Evolutionary conservation across 2,888 invertebrate species (phyloP).

Genomic region (Margaritifera margaritifera): DNA sequence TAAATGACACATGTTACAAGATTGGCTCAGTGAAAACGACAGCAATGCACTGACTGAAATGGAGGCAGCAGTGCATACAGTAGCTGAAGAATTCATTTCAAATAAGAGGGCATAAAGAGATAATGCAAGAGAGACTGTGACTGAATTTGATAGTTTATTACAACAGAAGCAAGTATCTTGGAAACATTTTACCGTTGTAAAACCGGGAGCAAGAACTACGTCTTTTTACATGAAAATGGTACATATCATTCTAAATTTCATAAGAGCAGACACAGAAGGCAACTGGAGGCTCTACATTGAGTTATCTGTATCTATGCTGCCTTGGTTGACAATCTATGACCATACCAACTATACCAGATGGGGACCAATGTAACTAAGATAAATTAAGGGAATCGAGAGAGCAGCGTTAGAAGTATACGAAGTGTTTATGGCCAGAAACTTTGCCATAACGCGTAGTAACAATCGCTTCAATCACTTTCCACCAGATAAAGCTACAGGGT

Average conservation of each 20-base stretch:
- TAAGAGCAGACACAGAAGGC: constrained; percentile 24
- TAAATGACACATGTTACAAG: constrained; percentile 3
- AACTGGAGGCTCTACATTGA: constrained; percentile 27
- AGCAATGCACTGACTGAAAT: neutral
- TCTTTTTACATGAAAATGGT: constrained; percentile 6
- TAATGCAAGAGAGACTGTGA: neutral
- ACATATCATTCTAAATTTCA: constrained; percentile 19
- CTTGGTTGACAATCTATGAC: constrained; percentile 28
- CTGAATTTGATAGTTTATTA: too few species aligned
- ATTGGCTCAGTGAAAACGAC: neutral
- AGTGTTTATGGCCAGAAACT: constrained; percentile 22
- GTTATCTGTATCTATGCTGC: constrained; percentile 29
- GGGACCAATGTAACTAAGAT: constrained; percentile 34
- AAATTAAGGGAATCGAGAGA: constrained; percentile 16
- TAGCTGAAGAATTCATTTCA: neutral
- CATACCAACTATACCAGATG: constrained; percentile 32
- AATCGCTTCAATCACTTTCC: constrained; percentile 26
- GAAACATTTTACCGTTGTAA: constrained; percentile 1
- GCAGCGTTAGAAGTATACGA: constrained; percentile 16
- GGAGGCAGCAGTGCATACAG: neutral
- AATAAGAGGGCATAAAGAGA: neutral
- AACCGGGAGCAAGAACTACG: neutral
- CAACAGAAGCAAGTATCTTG: neutral
- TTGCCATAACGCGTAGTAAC: constrained; percentile 22
- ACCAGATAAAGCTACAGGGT: constrained; percentile 26